These are phyloP conservation scores for Neomonachus schauinslandi DNA, from an alignment of 2,113 vertebrate genomes.

Conservation along the genomic window DNA sequence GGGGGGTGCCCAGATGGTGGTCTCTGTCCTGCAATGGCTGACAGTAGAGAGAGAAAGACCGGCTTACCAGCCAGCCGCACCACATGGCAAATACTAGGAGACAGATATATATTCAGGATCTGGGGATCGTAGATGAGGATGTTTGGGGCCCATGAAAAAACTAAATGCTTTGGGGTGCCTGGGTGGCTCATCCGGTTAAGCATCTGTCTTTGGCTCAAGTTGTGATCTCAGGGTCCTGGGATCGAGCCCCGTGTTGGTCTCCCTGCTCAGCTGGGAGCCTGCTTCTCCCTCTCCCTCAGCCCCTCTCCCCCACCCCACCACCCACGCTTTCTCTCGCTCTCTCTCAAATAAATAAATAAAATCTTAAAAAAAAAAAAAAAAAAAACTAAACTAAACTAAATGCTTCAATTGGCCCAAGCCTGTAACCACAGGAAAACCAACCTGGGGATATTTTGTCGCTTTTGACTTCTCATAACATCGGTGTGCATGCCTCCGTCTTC, in stretches of 20 bases:
- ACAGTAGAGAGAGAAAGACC: background rate
- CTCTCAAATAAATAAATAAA: too few relatives aligned
- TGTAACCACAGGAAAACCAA: background rate
- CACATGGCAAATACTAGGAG: background rate
- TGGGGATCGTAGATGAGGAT: background rate
- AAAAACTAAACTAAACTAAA: too few relatives aligned
- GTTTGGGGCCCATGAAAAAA: background rate
- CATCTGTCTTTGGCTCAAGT: background rate
- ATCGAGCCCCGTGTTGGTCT: background rate
- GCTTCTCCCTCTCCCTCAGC: too few relatives aligned
- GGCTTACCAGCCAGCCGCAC: background rate
- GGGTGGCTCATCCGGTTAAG: background rate
- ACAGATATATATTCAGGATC: background rate
- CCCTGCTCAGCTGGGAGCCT: too few relatives aligned
- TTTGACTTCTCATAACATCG: background rate
- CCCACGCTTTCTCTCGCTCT: too few relatives aligned
- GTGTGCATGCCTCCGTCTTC: background rate
- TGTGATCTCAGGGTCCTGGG: background rate
- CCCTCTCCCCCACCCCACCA: too few relatives aligned
- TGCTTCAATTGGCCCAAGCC: background rate
- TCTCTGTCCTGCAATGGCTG: background rate
- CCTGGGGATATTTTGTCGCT: too few relatives aligned
- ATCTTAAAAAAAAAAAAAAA: background rate
- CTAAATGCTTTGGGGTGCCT: background rate
- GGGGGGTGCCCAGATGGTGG: rapidly evolving